phyloP scores from a whole-genome alignment of 2,113 vertebrate genomes.

The Gymnobelideus leadbeateri region DNA sequence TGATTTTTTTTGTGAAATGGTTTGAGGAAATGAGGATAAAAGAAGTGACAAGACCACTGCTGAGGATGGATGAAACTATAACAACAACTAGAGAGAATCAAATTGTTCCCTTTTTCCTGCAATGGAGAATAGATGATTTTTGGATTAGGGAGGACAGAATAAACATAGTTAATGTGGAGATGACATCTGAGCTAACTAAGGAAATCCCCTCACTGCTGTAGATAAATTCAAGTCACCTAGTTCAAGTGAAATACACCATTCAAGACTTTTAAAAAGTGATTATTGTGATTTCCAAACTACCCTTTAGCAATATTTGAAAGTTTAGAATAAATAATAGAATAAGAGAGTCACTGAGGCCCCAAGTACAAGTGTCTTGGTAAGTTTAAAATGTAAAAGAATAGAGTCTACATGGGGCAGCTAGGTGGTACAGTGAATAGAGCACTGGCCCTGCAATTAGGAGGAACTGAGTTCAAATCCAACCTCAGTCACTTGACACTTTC shows the following conservation, averaged over 20 bases:
- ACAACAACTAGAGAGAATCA: background rate
- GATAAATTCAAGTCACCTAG: background rate
- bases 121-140: background rate
- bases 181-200: background rate
- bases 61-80: background rate
- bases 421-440: too few relatives aligned
- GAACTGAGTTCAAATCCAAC: too few relatives aligned
- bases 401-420: background rate
- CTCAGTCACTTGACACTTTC: too few relatives aligned
- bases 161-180: background rate
- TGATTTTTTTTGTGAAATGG: background rate
- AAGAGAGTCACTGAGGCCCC: background rate
- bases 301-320: background rate
- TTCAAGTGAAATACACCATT: background rate
- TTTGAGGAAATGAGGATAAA: background rate
- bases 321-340: background rate
- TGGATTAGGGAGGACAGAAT: background rate
- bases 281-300: background rate
- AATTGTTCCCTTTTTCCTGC: background rate
- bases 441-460: too few relatives aligned
- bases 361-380: too few relatives aligned
- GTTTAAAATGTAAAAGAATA: background rate
- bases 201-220: background rate
- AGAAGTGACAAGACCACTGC: background rate
- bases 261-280: background rate